These are phyloP conservation scores for Bhutanitis thaidina DNA, from an alignment of 2,888 invertebrate genomes.

Conservation along the genomic window DNA sequence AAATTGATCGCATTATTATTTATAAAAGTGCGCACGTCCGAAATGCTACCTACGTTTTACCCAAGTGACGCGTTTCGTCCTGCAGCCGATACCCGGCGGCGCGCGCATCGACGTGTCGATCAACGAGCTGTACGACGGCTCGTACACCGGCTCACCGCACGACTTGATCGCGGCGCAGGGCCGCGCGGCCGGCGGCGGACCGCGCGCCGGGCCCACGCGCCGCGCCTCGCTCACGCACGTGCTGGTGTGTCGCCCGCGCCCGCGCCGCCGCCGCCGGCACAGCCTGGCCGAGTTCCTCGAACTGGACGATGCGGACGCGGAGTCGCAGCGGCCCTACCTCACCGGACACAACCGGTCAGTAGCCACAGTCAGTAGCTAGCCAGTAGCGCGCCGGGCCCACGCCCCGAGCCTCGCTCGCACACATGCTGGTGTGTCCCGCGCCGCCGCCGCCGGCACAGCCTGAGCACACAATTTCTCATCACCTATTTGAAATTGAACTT, in stretches of 20 bases:
- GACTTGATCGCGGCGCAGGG: slow-evolving; percentile 90
- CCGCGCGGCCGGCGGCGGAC: slow-evolving; percentile 83
- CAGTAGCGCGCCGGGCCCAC: too few species aligned
- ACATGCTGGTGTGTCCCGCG: not conserved
- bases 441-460: too few species aligned
- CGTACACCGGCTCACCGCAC: slow-evolving; percentile 95
- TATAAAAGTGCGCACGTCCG: too few species aligned
- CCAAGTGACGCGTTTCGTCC: slow-evolving; percentile 10
- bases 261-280: slow-evolving; percentile 85
- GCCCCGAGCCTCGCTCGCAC: too few species aligned
- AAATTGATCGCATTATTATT: too few species aligned
- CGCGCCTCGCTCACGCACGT: slow-evolving; percentile 85
- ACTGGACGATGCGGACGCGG: slow-evolving; percentile 89
- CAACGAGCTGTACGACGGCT: slow-evolving; percentile 96
- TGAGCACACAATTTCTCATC: too few species aligned
- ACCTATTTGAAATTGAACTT: too few species aligned
- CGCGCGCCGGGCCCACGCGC: slow-evolving; percentile 89
- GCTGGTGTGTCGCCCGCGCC: slow-evolving; percentile 79
- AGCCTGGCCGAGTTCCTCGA: slow-evolving; percentile 94
- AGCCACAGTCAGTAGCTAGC: not conserved
- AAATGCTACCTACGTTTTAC: not conserved
- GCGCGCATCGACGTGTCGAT: slow-evolving; percentile 97
- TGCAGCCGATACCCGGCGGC: slow-evolving; percentile 85
- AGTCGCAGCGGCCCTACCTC: slow-evolving; percentile 92
- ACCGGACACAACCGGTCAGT: slow-evolving; percentile 91